phyloP scores from a whole-genome alignment of 2,797 vertebrate species.

The Acipenser transmontanus region DNA sequence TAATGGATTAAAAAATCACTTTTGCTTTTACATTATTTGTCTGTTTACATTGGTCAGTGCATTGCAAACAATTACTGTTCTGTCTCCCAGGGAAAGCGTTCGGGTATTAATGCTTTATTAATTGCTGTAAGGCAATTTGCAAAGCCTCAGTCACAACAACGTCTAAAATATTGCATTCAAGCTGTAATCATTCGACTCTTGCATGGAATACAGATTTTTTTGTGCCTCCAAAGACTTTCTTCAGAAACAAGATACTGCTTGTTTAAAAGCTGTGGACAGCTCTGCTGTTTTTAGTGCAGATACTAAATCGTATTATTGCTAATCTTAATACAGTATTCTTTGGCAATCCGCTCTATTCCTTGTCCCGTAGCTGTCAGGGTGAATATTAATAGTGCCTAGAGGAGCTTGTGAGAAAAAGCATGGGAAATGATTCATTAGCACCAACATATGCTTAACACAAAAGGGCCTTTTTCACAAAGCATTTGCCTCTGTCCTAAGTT shows the following conservation, averaged over 20 bases:
- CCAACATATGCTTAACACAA: constrained; percentile 21
- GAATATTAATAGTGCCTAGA: constrained; percentile 30
- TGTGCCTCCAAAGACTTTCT: no score
- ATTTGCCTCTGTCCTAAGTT: no score
- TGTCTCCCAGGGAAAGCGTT: constrained; percentile 7
- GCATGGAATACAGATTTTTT: no score
- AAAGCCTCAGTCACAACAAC: constrained; percentile 14
- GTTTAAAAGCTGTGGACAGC: background rate
- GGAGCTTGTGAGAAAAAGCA: constrained; percentile 14
- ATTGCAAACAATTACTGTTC: background rate
- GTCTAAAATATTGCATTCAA: constrained; percentile 13
- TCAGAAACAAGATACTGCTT: background rate
- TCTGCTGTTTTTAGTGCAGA: constrained; percentile 15
- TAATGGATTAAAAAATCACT: no score
- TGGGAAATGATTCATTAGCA: constrained; percentile 28
- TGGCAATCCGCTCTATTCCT: constrained; percentile 20
- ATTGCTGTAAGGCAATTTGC: constrained; percentile 27
- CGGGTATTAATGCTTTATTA: constrained; percentile 18
- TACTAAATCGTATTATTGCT: constrained; percentile 26
- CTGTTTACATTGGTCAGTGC: no score
- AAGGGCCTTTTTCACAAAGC: constrained; percentile 20
- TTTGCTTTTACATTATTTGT: no score
- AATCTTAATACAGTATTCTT: constrained; percentile 22
- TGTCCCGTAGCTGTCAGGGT: constrained; percentile 35
- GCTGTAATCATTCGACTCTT: background rate